Conservation (phyloP, 2,797 vertebrate genomes). For the Triplophysa bombifrons region DNA sequence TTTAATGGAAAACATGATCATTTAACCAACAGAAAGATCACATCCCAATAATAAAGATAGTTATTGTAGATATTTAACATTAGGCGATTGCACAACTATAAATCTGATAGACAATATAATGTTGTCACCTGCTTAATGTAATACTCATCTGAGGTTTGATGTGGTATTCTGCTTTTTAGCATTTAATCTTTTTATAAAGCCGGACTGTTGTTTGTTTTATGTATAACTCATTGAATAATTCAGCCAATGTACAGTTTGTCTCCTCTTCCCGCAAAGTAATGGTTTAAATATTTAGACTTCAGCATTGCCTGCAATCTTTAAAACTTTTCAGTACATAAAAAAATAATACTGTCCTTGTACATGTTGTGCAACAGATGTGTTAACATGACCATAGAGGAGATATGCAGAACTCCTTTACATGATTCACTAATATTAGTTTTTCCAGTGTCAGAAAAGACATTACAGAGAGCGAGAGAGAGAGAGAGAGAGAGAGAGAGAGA, state of each 20-base stretch:
- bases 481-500: background rate
- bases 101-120: background rate
- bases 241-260: slow-evolving; percentile 51
- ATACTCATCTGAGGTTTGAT: background rate
- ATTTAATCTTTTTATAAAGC: background rate
- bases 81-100: background rate
- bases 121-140: background rate
- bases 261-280: slow-evolving; percentile 48
- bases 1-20: background rate
- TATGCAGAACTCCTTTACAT: slow-evolving; percentile 31
- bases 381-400: background rate
- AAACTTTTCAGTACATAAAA: slow-evolving; percentile 51
- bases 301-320: slow-evolving; percentile 33
- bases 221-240: slow-evolving; percentile 66
- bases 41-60: background rate
- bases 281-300: slow-evolving; percentile 59
- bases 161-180: background rate
- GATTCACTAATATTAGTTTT: slow-evolving; percentile 17
- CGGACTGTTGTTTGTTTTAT: slow-evolving; percentile 58
- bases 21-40: background rate
- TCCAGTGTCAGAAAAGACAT: slow-evolving; percentile 22
- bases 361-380: slow-evolving; percentile 19
- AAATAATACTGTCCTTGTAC: slow-evolving; percentile 47
- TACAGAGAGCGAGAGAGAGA: background rate
- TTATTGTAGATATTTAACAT: background rate